Base-by-base conservation (phyloP, 2,888 invertebrate species). In the Hirtodrosophila cameraria region DNA sequence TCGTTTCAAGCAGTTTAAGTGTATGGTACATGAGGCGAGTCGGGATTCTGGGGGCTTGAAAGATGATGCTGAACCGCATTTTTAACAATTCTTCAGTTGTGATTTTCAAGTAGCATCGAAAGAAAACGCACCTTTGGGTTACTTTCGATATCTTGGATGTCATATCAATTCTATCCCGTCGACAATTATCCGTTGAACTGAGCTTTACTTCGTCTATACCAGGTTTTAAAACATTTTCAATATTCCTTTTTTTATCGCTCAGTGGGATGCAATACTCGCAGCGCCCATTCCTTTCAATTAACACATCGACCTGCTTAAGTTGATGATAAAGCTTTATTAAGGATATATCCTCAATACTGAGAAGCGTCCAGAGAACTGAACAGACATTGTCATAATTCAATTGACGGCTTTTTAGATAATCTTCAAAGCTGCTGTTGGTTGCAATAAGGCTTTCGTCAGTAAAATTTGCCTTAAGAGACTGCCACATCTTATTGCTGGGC, bases 341-440 rank as follows among this genome's bases (percentile, higher is more conserved):
- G 15, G 68, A 60, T 2, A 86, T 4, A 57, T 90, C 90, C 60
- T 89, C 90, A 5, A 90, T 86, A 59, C 75, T 59, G 0, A 90
- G 15, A 12, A 89, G 39, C 0, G 65, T 75, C 0, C 30, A 35
- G 3, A 86, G 66, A 7, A 88, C 69, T 0, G 59, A 13, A 28
- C 48, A 46, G 1, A 72, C 70, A 54, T 88, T 89, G 3, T 64
- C 16, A 4, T 50, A 12, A 13, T 49, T 66, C 18, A 89, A 38
- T 2, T 25, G 15, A 0, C n/a, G 15, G 0, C 58, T 49, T 3
- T 16, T 1, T 11, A 84, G 9, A 43, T 82, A 88, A 7, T 61
- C 23, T 0, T 2, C 1, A n/a, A 79, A 67, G 0, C 18, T 9
- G 0, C 28, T n/a, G 33, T 54, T 53, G 2, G 6, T 13, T 1